Base-by-base conservation (phyloP, 2,888 invertebrate genomes). In the Ophioninae sp. region DNA sequence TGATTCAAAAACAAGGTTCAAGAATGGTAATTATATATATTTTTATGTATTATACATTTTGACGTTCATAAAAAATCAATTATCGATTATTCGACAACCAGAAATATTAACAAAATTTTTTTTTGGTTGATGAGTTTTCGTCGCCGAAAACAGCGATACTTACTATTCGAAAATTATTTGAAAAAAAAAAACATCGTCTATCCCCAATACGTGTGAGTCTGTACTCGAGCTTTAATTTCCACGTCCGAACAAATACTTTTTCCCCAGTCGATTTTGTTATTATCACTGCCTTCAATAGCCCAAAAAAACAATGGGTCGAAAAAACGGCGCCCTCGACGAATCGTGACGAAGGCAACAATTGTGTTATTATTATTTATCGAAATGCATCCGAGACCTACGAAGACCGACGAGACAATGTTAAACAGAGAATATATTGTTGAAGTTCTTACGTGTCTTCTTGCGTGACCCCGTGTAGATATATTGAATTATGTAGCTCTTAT, bases 341-440 rank as follows among this genome's bases (percentile, higher is more conserved):
- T 41, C 39, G 59, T 39, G 44, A 58, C 41, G 39, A 41, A 41
- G 67, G 30, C 41, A 68, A 81, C 37, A 72, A 51, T 64, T 74
- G 63, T 44, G 63, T 64, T 63, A 64, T 63, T n/a, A 61, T 63
- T 74, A 74, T 56, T 75, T 51, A 37, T 67, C 13, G 9, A 82
- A 75, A 44, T 71, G 71, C 79, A 76, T 79, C 71, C 68, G 77
- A 84, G 79, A 83, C 65, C 61, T 82, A 51, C 78, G 30, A 44
- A 79, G 58, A 78, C 81, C 80, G 83, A 85, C 83, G 80, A 85
- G 79, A 78, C 72, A 82, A 85, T 85, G 85, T 86, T 86, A 81
- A 85, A 86, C 85, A 85, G 85, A 86, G 85, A 86, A 86, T 85
- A 85, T 86, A 85, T 86, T 85, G 85, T 86, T 86, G 82, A 85